Conservation (phyloP, 2,113 vertebrate genomes). For the Podarcis muralis region DNA sequence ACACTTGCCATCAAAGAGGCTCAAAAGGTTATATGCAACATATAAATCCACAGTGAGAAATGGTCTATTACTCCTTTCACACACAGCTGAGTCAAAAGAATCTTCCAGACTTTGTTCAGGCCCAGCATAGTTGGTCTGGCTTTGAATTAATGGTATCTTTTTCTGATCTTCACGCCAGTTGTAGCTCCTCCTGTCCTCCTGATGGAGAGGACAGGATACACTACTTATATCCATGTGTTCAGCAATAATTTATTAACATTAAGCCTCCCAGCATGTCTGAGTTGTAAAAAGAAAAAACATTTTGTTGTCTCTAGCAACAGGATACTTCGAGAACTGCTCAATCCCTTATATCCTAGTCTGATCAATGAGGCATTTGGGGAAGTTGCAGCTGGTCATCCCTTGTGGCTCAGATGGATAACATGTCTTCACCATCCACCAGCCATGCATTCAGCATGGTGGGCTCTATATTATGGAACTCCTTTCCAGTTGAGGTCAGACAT, state of each 20-base stretch:
- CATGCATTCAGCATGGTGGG: no score
- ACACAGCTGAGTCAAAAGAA: conserved; percentile 2
- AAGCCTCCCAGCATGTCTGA: not conserved
- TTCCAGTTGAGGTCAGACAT: no score
- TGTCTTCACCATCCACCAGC: no score
- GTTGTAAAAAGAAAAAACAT: not conserved
- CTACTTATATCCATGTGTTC: not conserved
- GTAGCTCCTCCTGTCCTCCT: not conserved
- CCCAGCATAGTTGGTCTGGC: not conserved
- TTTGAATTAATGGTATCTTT: conserved; percentile 1
- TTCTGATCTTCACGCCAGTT: not conserved
- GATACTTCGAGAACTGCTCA: no score
- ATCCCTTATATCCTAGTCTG: no score
- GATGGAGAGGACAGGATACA: not conserved
- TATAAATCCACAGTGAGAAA: not conserved
- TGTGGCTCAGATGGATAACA: no score
- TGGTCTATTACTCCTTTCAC: not conserved
- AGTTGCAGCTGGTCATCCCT: no score
- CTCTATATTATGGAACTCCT: no score
- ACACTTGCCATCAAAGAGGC: not conserved
- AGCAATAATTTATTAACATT: not conserved
- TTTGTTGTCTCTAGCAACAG: no score
- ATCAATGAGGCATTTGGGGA: no score
- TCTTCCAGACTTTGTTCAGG: not conserved
- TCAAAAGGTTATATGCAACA: not conserved